These are phyloP conservation scores for Cochlearius cochlearius DNA, from an alignment of 2,113 vertebrate genomes.

Conservation along the genomic window DNA sequence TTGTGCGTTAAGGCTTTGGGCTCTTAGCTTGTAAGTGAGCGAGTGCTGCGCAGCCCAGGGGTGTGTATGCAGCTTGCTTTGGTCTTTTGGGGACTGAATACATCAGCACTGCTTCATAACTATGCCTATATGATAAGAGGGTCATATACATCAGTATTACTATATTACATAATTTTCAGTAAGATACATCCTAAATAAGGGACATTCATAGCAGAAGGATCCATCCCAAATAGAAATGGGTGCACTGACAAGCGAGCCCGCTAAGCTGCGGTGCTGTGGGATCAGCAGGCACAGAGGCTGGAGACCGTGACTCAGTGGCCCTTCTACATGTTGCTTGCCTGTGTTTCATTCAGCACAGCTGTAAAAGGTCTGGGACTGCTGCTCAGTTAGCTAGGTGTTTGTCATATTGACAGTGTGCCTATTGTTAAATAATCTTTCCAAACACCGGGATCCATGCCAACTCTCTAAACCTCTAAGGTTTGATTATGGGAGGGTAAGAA, in stretches of 20 bases:
- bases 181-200: not conserved
- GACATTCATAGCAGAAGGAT: not conserved
- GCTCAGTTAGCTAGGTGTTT: not conserved
- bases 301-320: fast-evolving
- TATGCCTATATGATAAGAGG: too few species aligned
- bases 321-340: not conserved
- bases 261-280: not conserved
- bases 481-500: not conserved
- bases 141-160: too few species aligned
- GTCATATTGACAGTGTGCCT: not conserved
- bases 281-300: not conserved
- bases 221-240: not conserved
- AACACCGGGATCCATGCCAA: not conserved
- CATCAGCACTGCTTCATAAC: not conserved
- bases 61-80: not conserved
- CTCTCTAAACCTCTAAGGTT: not conserved
- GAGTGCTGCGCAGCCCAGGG: not conserved
- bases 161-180: not conserved
- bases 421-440: not conserved
- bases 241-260: not conserved
- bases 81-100: not conserved
- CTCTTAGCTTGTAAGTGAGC: not conserved
- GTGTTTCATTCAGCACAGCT: not conserved
- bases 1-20: not conserved
- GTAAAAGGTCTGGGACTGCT: not conserved